These are phyloP conservation scores for Chalcis sispes DNA, from an alignment of 2,888 invertebrate species.

Conservation along the genomic window DNA sequence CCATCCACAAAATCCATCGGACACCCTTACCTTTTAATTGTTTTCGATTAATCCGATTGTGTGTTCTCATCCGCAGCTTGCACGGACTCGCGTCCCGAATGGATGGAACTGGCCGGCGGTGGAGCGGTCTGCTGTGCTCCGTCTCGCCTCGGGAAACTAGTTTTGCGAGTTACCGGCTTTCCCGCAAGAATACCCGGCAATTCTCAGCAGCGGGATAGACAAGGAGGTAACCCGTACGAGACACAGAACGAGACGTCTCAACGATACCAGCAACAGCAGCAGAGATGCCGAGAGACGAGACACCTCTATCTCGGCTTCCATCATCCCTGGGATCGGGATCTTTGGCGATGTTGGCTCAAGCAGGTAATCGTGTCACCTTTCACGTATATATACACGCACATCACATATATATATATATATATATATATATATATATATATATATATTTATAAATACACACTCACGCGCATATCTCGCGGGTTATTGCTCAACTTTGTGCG, in stretches of 20 bases:
- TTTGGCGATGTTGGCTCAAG: constrained; percentile 82
- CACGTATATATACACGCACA: not conserved
- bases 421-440: no score
- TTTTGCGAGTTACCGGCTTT: constrained; percentile 75
- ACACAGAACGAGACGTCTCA: not conserved
- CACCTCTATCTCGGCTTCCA: constrained; percentile 83
- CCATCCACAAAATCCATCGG: constrained; percentile 7
- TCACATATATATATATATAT: no score
- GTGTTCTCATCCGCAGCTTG: constrained; percentile 64
- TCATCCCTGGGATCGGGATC: constrained; percentile 82
- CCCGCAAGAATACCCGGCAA: constrained; percentile 66
- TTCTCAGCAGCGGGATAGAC: constrained; percentile 50
- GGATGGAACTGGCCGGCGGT: constrained; percentile 72
- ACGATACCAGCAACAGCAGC: not conserved
- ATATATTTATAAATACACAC: no score
- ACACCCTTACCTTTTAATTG: not conserved
- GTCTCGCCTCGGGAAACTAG: constrained; percentile 74
- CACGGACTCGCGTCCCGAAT: constrained; percentile 71
- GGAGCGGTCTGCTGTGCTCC: constrained; percentile 73
- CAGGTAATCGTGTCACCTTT: constrained; percentile 75
- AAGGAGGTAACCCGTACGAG: not conserved
- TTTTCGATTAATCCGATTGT: constrained; percentile 38
- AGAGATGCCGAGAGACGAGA: constrained; percentile 71
- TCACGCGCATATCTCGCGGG: no score
- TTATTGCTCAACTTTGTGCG: no score